Evolutionary conservation across 2,888 invertebrate genomes (phyloP), one percentile per base, ranked within the genome.

Genomic region (Rhagophthalmus giganteus): DNA sequence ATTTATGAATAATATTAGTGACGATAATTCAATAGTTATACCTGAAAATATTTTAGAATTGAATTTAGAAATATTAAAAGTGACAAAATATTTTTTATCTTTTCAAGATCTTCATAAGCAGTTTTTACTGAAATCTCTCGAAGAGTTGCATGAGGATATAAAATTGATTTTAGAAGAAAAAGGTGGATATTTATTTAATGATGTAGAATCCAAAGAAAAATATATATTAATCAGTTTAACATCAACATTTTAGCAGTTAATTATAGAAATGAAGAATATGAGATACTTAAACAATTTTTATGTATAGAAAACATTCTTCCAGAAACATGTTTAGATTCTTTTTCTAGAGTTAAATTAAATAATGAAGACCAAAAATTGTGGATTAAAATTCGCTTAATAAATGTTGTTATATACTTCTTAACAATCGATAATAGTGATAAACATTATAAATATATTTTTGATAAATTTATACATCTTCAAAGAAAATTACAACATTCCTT

Each of bases 361-460:
- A 20, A 12, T 11, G 11, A 12, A 20, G 37, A 25, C n/a, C n/a
- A n/a, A n/a, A n/a, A n/a, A n/a, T n/a, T n/a, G n/a, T n/a, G n/a
- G 27, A 28, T 46, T 6, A 52, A 52, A 15, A 5, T 52, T 14
- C 32, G 27, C 11, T 46, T 52, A 14, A 46, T 52, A 33, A 46
- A 47, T 40, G 27, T 47, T 10, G 24, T 33, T 5, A 30, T 52
- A 11, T 47, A 32, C 16, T 47, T 46, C 12, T 14, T 52, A 10
- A 38, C 41, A 4, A 25, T 10, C 8, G 24, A 27, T 15, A 37
- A n/a, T 14, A 37, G 10, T 1, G 32, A 41, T 12, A 41, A 37
- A 7, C 46, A 52, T n/a, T 47, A 41, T n/a, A 28, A 46, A 25
- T 26, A 37, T 14, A 46, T 46, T 31, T 47, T 52, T 20, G 11